Conservation (phyloP, 2,113 vertebrate genomes). For the Gambusia affinis region DNA sequence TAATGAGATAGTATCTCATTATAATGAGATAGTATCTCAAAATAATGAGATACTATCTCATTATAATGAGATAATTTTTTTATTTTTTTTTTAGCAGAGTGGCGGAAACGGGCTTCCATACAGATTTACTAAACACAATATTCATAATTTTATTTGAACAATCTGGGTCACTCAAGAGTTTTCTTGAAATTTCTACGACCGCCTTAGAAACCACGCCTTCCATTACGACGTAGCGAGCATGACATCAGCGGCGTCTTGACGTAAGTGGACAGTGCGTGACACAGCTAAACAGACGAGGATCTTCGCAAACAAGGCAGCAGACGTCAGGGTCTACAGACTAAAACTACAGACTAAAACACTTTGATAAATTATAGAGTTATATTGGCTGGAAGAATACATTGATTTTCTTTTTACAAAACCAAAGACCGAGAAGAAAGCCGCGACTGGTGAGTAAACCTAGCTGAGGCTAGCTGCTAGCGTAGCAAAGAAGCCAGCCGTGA, state of each 20-base stretch:
- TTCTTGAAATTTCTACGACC: neutral
- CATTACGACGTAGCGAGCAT: neutral
- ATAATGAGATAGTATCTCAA: no score
- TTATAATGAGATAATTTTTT: no score
- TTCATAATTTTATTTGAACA: no score
- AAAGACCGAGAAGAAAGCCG: neutral
- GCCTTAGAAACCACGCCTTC: neutral
- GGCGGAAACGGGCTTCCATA: no score
- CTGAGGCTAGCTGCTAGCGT: slow-evolving; percentile 23
- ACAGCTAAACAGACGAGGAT: slow-evolving; percentile 40
- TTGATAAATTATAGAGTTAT: no score
- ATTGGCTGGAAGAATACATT: no score
- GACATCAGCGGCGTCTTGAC: neutral
- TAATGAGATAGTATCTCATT: no score
- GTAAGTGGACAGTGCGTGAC: slow-evolving; percentile 42
- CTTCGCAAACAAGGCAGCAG: neutral
- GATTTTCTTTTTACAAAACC: neutral
- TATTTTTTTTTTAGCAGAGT: no score
- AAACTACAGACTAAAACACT: neutral
- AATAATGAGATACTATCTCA: no score
- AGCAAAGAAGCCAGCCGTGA: neutral
- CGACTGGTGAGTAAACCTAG: slow-evolving; percentile 52
- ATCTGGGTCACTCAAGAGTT: slow-evolving; percentile 30
- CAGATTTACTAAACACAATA: no score
- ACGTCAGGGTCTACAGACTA: neutral